Conservation (phyloP, 2,797 vertebrate species). For the Micropoecilia bifurca region DNA sequence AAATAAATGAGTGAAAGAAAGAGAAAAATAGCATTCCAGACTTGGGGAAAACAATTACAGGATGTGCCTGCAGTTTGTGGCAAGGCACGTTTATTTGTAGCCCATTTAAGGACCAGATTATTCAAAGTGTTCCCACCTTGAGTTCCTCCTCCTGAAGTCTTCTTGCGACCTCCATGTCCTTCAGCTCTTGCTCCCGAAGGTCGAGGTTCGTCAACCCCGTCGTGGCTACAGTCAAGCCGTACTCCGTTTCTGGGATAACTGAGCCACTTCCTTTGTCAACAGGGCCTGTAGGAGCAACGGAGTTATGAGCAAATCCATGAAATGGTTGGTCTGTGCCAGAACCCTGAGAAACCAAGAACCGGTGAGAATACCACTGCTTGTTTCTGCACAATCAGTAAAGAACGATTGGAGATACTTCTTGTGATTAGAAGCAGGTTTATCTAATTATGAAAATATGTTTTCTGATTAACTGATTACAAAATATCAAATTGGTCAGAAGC, state of each 20-base stretch:
- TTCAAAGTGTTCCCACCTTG: slow-evolving; percentile 77
- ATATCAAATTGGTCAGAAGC: neutral
- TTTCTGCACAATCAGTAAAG: neutral
- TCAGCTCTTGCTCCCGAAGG: slow-evolving; percentile 84
- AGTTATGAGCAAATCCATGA: neutral
- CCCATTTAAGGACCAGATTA: neutral
- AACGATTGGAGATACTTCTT: neutral
- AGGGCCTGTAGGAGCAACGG: slow-evolving; percentile 73
- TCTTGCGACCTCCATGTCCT: slow-evolving; percentile 93
- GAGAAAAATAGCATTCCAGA: neutral
- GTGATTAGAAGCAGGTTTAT: neutral
- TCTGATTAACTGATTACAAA: neutral
- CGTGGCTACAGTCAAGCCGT: slow-evolving; percentile 74
- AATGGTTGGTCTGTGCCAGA: neutral
- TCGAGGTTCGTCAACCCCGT: slow-evolving; percentile 76
- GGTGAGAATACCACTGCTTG: neutral
- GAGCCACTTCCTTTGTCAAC: slow-evolving; percentile 61
- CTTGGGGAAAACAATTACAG: neutral
- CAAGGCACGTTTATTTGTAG: neutral
- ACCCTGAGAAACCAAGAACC: neutral
- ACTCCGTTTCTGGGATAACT: slow-evolving; percentile 65
- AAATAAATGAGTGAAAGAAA: neutral
- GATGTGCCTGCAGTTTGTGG: neutral
- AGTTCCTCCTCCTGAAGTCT: slow-evolving; percentile 93
- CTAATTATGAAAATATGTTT: neutral